Evolutionary conservation across 2,797 vertebrate species (phyloP), one percentile per base, ranked within the genome.

Genomic region (Spondyliosoma cantharus): DNA sequence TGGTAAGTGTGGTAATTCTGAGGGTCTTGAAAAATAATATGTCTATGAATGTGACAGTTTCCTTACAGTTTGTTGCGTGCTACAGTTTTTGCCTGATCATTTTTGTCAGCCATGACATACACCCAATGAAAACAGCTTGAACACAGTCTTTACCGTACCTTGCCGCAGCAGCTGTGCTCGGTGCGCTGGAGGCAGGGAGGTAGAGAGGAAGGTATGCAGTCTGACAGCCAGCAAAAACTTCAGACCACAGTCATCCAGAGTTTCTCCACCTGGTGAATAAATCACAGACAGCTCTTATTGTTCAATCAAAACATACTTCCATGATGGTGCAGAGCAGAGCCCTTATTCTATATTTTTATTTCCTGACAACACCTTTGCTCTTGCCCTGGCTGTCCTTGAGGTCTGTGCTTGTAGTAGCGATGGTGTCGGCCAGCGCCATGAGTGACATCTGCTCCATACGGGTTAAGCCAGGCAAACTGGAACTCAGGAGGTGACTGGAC

Each of bases 371-470:
- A 94, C 93, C 91, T 94, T 98, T 95, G 90, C 89, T 96, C 86
- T 95, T 96, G 85, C 96, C 96, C 91, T 97, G 96, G 92, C 95
- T 97, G 90, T 97, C 96, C 82, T 96, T 95, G 69, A 98, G 95
- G 89, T 98, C 97, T 53, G 97, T 99, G 93, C 97, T 98, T 76
- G 97, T 98, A 76, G 97, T 97, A 63, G 98, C 97, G 63, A 99
- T 96, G 52, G 98, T 99, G 92, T 99, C 98, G 2, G 97, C 98
- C 75, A 99, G 92, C 0, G 98, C 98, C 97, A 99, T 97, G 78
- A 99, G 89, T 52, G 96, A 98, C 98, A 99, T 99, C 90, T 99
- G 98, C 77, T 99, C 98, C 95, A 98, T 97, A 32, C 98, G 93
- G 16, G 96, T 98, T 87, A 99, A 94, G 50, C 98, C 98, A 77